Percentiles rank a stretch among this genome's conserved stretches.
phyloP scores from a whole-genome alignment of 1,140 invertebrate species.

The Meloidogyne chitwoodi region DNA sequence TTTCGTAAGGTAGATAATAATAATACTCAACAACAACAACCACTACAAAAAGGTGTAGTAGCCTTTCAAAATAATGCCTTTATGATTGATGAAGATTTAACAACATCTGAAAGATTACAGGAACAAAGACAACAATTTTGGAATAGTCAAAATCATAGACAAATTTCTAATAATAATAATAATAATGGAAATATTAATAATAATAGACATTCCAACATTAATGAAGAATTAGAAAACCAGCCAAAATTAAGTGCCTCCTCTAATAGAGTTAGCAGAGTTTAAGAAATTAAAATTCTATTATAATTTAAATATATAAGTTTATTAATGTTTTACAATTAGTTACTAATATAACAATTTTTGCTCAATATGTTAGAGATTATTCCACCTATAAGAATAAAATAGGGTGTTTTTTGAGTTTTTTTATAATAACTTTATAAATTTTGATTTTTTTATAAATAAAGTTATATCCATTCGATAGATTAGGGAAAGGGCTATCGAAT shows the following conservation, averaged over 20 bases:
- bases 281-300: not conserved
- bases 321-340: not conserved
- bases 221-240: not conserved
- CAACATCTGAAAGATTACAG: not conserved
- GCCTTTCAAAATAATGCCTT: not conserved
- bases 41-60: not conserved
- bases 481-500: too few species aligned
- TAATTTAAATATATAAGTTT: too few species aligned
- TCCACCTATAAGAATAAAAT: too few species aligned
- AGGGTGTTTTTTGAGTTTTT: too few species aligned
- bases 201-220: not conserved
- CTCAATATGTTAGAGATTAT: not conserved
- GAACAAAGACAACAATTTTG: not conserved
- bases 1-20: not conserved
- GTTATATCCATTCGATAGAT: too few species aligned
- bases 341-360: not conserved
- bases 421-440: too few species aligned
- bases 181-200: not conserved
- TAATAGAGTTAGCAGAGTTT: slow-evolving; percentile 12
- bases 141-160: not conserved
- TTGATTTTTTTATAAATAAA: too few species aligned
- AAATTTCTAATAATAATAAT: not conserved
- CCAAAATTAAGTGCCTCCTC: slow-evolving; percentile 6
- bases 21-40: not conserved
- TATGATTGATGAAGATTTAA: not conserved